Evolutionary conservation across 2,113 vertebrate genomes (phyloP).

Genomic region (Salvelinus sp.): DNA sequence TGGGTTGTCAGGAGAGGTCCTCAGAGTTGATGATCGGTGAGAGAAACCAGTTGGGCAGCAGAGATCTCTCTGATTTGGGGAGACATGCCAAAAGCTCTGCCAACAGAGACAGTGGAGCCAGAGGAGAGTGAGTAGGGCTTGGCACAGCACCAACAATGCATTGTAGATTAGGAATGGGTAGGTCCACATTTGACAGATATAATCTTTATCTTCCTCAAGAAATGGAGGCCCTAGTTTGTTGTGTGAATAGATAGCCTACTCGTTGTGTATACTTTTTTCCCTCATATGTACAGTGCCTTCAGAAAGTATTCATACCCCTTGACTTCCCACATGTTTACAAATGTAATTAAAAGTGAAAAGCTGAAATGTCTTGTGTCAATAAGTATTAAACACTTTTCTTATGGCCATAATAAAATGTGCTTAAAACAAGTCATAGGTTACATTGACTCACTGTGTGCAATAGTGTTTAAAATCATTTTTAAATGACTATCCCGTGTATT

Average conservation of each 20-base stretch:
- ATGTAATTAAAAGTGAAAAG: too few relatives aligned
- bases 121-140: slow-evolving; percentile 18
- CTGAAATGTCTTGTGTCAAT: too few relatives aligned
- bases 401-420: too few relatives aligned
- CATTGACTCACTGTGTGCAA: too few relatives aligned
- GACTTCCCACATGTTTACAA: too few relatives aligned
- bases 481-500: too few relatives aligned
- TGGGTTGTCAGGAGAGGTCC: slow-evolving; percentile 34
- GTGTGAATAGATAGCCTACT: slow-evolving; percentile 41
- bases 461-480: too few relatives aligned
- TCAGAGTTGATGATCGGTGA: slow-evolving; percentile 36
- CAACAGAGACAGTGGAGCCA: background rate
- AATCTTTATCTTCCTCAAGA: slow-evolving; percentile 30
- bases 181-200: slow-evolving; percentile 40
- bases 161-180: slow-evolving; percentile 39
- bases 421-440: too few relatives aligned
- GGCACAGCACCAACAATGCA: slow-evolving; percentile 31
- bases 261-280: background rate
- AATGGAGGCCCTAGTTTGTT: slow-evolving; percentile 14
- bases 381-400: too few relatives aligned
- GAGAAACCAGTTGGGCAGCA: slow-evolving; percentile 61
- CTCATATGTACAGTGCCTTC: too few relatives aligned
- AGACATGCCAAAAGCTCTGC: slow-evolving; percentile 32
- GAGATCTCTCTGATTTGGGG: slow-evolving; percentile 39
- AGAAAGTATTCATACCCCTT: too few relatives aligned